These are phyloP conservation scores for Phaetusa simplex DNA, from an alignment of 2,113 vertebrate species.

Conservation along the genomic window DNA sequence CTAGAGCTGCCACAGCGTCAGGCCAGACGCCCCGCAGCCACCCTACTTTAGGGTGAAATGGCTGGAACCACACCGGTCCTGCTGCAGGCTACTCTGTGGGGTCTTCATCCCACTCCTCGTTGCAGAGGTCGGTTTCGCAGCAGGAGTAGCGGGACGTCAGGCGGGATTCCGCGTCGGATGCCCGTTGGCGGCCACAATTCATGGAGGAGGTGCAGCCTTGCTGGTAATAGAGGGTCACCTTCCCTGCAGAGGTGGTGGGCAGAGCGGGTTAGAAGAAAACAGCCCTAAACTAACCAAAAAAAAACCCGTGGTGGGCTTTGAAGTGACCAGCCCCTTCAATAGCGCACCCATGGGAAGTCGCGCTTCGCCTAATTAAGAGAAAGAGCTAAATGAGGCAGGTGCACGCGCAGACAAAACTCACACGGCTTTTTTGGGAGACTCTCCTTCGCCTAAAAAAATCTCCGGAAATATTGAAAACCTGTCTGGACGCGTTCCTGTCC, in stretches of 20 bases:
- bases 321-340: background rate
- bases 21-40: accelerated
- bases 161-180: background rate
- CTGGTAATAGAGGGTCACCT: background rate
- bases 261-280: no score
- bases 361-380: no score
- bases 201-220: background rate
- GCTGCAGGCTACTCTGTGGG: background rate
- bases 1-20: background rate
- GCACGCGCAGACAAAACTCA: accelerated
- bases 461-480: no score
- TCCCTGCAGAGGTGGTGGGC: background rate
- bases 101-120: background rate
- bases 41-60: background rate
- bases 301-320: background rate
- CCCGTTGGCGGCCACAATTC: background rate
- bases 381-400: accelerated
- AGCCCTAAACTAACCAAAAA: no score
- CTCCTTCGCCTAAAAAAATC: background rate
- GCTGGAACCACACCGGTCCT: accelerated
- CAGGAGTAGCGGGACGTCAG: background rate
- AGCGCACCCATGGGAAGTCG: accelerated
- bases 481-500: no score
- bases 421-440: accelerated
- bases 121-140: constrained; percentile 37